A percentile compares a stretch with the other conserved stretches of the same genome.
Conservation (phyloP, 2,113 vertebrate genomes). For the Oriolus oriolus region DNA sequence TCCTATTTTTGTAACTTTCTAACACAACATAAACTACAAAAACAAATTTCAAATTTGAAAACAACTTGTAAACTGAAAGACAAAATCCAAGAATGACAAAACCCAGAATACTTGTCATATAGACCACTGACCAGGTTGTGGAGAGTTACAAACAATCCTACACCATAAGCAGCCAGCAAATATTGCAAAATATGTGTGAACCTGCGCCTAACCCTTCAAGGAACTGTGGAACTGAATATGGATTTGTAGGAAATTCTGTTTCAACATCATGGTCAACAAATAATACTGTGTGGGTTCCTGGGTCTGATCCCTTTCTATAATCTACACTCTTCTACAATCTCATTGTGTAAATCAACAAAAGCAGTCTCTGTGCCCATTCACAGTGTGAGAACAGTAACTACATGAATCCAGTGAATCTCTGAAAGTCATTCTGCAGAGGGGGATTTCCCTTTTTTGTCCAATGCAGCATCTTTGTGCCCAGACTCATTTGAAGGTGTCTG, state of each 20-base stretch:
- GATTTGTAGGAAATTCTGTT: background rate
- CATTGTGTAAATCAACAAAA: background rate
- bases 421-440: background rate
- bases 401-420: background rate
- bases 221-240: background rate
- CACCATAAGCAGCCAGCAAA: background rate
- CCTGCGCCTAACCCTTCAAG: background rate
- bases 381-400: background rate
- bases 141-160: background rate
- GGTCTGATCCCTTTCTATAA: background rate
- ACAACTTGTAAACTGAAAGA: background rate
- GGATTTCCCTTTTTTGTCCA: background rate
- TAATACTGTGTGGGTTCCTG: background rate
- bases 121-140: background rate
- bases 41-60: background rate
- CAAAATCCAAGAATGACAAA: background rate
- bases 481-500: background rate
- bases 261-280: background rate
- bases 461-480: background rate
- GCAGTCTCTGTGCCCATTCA: background rate
- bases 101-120: background rate
- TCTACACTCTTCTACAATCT: background rate
- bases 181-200: background rate
- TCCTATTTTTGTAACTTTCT: background rate
- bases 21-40: background rate